These are phyloP conservation scores for Drosophila arizonae DNA, from an alignment of 1,140 invertebrate genomes.

Conservation along the genomic window DNA sequence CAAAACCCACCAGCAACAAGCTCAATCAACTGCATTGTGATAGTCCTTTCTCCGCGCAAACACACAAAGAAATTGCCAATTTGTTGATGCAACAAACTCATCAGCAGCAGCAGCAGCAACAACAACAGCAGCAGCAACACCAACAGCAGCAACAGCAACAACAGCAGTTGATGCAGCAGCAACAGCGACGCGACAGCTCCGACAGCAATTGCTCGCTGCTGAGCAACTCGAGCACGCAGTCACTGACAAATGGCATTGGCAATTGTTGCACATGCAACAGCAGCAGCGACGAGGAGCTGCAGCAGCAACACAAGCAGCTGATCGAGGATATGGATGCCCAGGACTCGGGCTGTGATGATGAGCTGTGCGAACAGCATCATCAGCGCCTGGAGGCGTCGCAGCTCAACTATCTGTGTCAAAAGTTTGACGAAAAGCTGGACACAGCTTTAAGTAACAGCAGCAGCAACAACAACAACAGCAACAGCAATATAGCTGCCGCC, in stretches of 20 bases:
- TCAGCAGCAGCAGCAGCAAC: slow-evolving; percentile 51
- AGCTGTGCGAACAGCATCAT: slow-evolving; percentile 77
- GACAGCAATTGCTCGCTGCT: slow-evolving; percentile 79
- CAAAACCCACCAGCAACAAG: slow-evolving; percentile 57
- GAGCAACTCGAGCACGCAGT: slow-evolving; percentile 76
- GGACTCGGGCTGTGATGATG: slow-evolving; percentile 86
- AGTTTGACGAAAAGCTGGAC: slow-evolving; percentile 81
- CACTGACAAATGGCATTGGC: slow-evolving; percentile 41
- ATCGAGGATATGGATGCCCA: slow-evolving; percentile 74
- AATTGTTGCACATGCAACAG: slow-evolving; percentile 73
- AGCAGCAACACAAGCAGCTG: slow-evolving; percentile 43
- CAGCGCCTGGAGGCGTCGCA: slow-evolving; percentile 66
- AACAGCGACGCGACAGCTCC: slow-evolving; percentile 77
- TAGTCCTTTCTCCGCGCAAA: slow-evolving; percentile 75
- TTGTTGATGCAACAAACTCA: slow-evolving; percentile 67
- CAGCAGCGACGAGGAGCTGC: slow-evolving; percentile 23
- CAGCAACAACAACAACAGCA: slow-evolving; percentile 11
- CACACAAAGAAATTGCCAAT: slow-evolving; percentile 79
- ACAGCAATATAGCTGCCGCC: slow-evolving; percentile 26
- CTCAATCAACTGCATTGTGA: slow-evolving; percentile 70
- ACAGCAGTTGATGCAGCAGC: slow-evolving; percentile 43
- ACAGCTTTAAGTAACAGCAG: slow-evolving; percentile 53
- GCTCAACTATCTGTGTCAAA: slow-evolving; percentile 79
- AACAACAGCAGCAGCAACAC: slow-evolving; percentile 40
- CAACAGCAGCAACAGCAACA: slow-evolving; percentile 58